These are phyloP conservation scores for Scylla paramamosain DNA, from an alignment of 1,140 invertebrate species.

Conservation along the genomic window DNA sequence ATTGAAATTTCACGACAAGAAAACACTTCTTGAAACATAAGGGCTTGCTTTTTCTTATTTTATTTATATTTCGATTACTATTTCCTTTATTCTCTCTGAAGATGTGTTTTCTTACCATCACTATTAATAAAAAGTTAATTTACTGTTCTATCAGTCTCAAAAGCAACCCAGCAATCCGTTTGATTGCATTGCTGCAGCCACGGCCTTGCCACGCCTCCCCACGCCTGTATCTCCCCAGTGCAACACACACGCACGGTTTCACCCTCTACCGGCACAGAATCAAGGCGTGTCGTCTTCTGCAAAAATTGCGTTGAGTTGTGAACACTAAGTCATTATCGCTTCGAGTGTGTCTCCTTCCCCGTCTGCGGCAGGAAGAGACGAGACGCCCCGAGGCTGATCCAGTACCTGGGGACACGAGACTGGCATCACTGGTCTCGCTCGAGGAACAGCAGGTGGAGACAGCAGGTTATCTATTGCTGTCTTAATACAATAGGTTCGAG, in stretches of 20 bases:
- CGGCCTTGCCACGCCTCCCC: background rate
- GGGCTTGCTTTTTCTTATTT: too few relatives aligned
- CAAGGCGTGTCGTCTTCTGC: background rate
- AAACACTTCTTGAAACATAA: too few relatives aligned
- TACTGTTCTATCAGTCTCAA: too few relatives aligned
- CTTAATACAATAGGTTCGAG: background rate
- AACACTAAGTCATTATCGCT: background rate
- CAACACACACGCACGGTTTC: background rate
- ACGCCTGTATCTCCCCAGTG: background rate
- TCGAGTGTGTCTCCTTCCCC: constrained; percentile 1
- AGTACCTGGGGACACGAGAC: background rate
- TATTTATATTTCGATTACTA: too few relatives aligned
- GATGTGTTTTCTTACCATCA: too few relatives aligned
- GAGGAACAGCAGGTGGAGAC: background rate
- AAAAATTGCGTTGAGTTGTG: background rate
- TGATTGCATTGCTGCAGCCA: background rate
- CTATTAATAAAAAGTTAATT: too few relatives aligned
- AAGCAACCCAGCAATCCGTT: too few relatives aligned
- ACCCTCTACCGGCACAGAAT: background rate
- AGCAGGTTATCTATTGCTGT: background rate
- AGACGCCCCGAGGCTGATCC: background rate
- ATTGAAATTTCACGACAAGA: too few relatives aligned
- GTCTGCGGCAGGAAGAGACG: background rate
- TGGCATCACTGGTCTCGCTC: background rate
- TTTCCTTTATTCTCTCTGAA: too few relatives aligned